Evolutionary conservation across 2,113 vertebrate genomes (phyloP).

Genomic region (Xenopus laevis): DNA sequence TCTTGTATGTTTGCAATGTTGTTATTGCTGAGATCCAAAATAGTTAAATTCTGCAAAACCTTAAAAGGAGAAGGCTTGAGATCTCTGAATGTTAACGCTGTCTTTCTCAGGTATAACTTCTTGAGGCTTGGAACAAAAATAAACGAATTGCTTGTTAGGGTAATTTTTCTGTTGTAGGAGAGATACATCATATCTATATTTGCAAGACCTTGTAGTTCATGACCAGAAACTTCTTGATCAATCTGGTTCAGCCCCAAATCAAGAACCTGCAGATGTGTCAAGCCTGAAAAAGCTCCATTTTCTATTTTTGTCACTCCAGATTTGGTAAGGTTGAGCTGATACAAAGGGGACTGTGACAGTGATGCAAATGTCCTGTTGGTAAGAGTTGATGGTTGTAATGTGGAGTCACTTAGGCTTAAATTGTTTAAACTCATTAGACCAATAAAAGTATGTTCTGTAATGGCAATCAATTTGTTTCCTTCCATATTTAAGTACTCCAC

Average conservation of each 20-base stretch:
- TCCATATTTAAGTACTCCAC: slow-evolving; percentile 78
- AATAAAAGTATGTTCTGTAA: slow-evolving; percentile 71
- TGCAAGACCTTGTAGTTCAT: slow-evolving; percentile 79
- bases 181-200: slow-evolving; percentile 75
- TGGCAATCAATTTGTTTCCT: slow-evolving; percentile 59
- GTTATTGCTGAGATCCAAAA: slow-evolving; percentile 91
- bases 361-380: slow-evolving; percentile 76
- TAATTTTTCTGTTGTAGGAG: slow-evolving; percentile 72
- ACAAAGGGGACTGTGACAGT: slow-evolving; percentile 74
- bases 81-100: slow-evolving; percentile 62
- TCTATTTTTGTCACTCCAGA: slow-evolving; percentile 66
- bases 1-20: slow-evolving; percentile 84
- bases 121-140: slow-evolving; percentile 67
- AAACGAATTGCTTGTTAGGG: slow-evolving; percentile 73
- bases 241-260: slow-evolving; percentile 84
- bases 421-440: slow-evolving; percentile 74
- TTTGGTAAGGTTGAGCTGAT: slow-evolving; percentile 76
- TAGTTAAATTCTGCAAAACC: slow-evolving; percentile 69
- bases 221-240: slow-evolving; percentile 72
- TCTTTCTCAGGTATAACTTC: slow-evolving; percentile 73
- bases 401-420: slow-evolving; percentile 73
- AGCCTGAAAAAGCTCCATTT: slow-evolving; percentile 66
- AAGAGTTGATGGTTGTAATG: slow-evolving; percentile 62
- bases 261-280: slow-evolving; percentile 71
- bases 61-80: slow-evolving; percentile 77